Evolutionary conservation across 2,888 invertebrate species (phyloP), one percentile per base, ranked within the genome.

Genomic region (Metopia argyrocephala): DNA sequence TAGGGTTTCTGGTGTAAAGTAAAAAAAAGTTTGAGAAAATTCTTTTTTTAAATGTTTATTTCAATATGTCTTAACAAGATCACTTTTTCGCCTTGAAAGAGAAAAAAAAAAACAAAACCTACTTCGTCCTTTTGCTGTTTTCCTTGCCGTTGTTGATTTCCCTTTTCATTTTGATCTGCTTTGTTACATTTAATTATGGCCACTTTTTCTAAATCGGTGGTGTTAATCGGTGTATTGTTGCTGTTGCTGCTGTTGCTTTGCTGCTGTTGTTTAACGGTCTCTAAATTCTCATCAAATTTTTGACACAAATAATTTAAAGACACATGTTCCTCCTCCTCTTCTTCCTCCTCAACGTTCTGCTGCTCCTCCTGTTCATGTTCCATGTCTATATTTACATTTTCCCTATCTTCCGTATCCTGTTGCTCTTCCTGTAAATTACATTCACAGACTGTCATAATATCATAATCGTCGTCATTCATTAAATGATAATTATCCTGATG

Each of bases 271-370:
- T 83, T 52, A 84, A 86, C 68, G 50, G 89, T 88, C 82, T 89
- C 89, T 81, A 90, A 79, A 81, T 91, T 90, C 82, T 90, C 89
- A 83, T 91, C 89, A 81, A 91, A 91, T 85, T 90, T 90, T 85
- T 90, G 90, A 86, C 90, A 91, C 84, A 90, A 86, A 84, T 89
- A 89, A 76, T 90, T 90, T 75, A 89, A 85, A 66, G 88, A 87
- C 2, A 86, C 84, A 18, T 86, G 85, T 59, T 88, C 87, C 50
- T 82, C 79, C 20, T 83, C 82, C 68, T 84, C 82, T 70, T 89
- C 87, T 73, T 88, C 86, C 2, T 89, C 89, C 82, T 90, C 90
- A 76, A 90, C 90, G 69, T 38, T 3, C 12, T 38, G 6, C 38
- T 15, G 15, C 6, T 38, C 38, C 38, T 3, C 2, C 31, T 6